phyloP scores from a whole-genome alignment of 2,888 invertebrate genomes.

The Lochmaea crataegi region DNA sequence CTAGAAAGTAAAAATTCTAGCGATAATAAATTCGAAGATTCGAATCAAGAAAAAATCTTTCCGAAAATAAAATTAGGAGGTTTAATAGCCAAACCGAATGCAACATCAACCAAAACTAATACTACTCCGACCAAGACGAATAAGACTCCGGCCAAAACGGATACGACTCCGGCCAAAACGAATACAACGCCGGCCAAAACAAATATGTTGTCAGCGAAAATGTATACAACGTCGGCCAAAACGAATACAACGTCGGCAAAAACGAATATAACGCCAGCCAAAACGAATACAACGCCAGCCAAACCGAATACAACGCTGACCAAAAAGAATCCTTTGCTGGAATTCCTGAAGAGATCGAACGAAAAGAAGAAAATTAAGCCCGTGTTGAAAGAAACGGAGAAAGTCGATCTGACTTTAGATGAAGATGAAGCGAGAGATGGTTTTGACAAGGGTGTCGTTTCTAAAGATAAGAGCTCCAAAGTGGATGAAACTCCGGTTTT shows the following conservation, averaged over 20 bases:
- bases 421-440: conserved; percentile 53
- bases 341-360: conserved; percentile 41
- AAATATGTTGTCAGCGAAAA: background rate
- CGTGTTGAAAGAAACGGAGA: background rate
- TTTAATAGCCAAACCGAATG: conserved; percentile 12
- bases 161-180: conserved; percentile 30
- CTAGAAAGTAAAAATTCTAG: background rate
- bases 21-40: conserved; percentile 2
- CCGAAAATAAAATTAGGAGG: conserved; percentile 37
- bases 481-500: conserved; percentile 7
- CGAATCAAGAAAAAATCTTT: conserved; percentile 12
- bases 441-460: conserved; percentile 32
- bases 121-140: no score
- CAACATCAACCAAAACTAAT: no score
- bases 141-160: background rate
- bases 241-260: conserved; percentile 9
- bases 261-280: conserved; percentile 21
- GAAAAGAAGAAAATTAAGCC: conserved; percentile 31
- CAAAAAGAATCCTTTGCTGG: conserved; percentile 41
- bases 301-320: conserved; percentile 22
- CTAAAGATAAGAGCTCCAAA: background rate
- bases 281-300: conserved; percentile 27
- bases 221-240: conserved; percentile 31
- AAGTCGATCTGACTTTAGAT: conserved; percentile 42
- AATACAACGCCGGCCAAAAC: background rate